Evolutionary conservation across 2,113 vertebrate species (phyloP).

Genomic region (Antigone vipio): DNA sequence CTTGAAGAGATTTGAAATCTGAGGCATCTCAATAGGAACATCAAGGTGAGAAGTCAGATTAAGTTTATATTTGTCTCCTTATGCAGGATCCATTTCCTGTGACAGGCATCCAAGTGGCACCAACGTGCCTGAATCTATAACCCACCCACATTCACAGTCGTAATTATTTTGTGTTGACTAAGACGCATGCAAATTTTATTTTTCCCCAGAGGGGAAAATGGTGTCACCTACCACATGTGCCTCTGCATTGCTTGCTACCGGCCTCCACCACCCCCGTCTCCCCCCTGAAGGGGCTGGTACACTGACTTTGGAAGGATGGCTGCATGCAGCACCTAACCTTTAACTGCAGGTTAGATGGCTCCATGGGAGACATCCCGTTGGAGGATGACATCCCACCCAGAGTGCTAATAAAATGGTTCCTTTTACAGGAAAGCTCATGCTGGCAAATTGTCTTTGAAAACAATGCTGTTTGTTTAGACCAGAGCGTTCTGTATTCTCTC

Average conservation of each 20-base stretch:
- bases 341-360: background rate
- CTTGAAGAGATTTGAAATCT: background rate
- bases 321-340: background rate
- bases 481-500: background rate
- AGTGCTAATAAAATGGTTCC: conserved; percentile 40
- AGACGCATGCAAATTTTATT: background rate
- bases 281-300: background rate
- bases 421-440: conserved; percentile 28
- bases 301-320: background rate
- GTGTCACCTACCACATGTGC: background rate
- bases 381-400: conserved; percentile 7
- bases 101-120: background rate
- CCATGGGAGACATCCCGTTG: background rate
- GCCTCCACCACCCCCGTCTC: too few species aligned
- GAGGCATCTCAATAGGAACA: background rate
- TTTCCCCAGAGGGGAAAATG: background rate
- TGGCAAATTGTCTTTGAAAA: conserved; percentile 47
- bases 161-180: background rate
- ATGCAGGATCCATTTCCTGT: background rate
- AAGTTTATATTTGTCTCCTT: background rate
- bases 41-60: background rate
- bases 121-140: background rate
- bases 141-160: background rate
- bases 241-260: background rate
- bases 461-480: conserved; percentile 35